Percentiles rank a stretch among this genome's conserved stretches.
Conservation (phyloP, 2,888 invertebrate species). For the Melanostoma scalare region DNA sequence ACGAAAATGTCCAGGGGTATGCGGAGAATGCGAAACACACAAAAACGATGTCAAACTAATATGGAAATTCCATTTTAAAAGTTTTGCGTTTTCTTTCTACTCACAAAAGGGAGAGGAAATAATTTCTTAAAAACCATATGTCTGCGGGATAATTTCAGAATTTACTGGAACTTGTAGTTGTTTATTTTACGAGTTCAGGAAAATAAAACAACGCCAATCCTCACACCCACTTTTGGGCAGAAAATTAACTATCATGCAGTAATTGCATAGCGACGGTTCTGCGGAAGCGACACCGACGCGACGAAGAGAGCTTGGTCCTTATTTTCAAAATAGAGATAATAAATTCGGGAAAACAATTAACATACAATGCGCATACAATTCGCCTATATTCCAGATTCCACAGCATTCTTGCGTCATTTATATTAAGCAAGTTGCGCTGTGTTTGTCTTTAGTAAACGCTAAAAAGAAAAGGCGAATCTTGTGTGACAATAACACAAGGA, state of each 20-base stretch:
- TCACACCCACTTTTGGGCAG: constrained; percentile 22
- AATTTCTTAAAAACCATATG: constrained; percentile 45
- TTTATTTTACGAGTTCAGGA: constrained; percentile 7
- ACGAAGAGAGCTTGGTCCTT: constrained; percentile 18
- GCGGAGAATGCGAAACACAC: not conserved
- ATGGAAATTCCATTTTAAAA: constrained; percentile 70
- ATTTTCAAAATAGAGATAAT: constrained; percentile 58
- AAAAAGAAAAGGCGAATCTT: constrained; percentile 24
- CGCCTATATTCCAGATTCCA: constrained; percentile 40
- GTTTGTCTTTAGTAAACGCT: constrained; percentile 45
- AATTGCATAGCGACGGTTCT: constrained; percentile 32
- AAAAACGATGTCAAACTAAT: constrained; percentile 68
- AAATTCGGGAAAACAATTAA: constrained; percentile 70
- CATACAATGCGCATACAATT: constrained; percentile 70
- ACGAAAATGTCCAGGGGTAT: not conserved
- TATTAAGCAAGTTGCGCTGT: constrained; percentile 55
- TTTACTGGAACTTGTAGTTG: constrained; percentile 60
- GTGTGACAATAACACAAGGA: constrained; percentile 46
- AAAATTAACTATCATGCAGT: constrained; percentile 66
- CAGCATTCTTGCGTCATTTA: constrained; percentile 70
- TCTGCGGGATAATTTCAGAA: constrained; percentile 67
- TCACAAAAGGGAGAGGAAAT: not conserved
- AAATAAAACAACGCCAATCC: constrained; percentile 7
- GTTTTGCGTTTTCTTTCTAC: constrained; percentile 15
- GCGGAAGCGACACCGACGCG: not conserved